Conservation (phyloP, 1,140 invertebrate species). For the Trichogramma pretiosum region DNA sequence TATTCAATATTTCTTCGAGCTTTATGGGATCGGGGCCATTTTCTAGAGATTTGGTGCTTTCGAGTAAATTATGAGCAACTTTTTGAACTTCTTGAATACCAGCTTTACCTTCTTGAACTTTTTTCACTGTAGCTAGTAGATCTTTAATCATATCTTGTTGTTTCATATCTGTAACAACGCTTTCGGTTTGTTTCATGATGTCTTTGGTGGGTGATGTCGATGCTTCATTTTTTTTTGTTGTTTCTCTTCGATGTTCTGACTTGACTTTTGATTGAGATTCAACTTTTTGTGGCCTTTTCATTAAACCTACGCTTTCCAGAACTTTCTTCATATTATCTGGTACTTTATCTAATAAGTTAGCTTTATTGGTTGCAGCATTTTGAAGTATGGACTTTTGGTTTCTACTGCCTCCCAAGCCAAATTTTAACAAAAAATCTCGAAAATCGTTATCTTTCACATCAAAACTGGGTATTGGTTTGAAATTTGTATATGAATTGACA, state of each 20-base stretch:
- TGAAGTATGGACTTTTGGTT: conserved; percentile 34
- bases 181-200: conserved; percentile 45
- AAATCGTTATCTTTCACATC: conserved; percentile 45
- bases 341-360: conserved; percentile 40
- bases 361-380: conserved; percentile 18
- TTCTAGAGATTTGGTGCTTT: conserved; percentile 31
- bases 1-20: conserved; percentile 38
- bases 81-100: conserved; percentile 31
- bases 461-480: conserved; percentile 50
- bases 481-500: conserved; percentile 46
- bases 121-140: conserved; percentile 41
- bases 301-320: conserved; percentile 46
- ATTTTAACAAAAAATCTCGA: conserved; percentile 48
- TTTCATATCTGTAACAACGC: conserved; percentile 23
- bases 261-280: conserved; percentile 9
- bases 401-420: conserved; percentile 42
- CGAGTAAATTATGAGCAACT: conserved; percentile 33
- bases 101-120: conserved; percentile 42
- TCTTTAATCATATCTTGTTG: conserved; percentile 42
- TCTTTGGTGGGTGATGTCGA: conserved; percentile 26
- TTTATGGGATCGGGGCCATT: conserved; percentile 42
- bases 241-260: not conserved
- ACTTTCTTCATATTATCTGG: conserved; percentile 45
- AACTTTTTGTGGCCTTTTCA: conserved; percentile 15
- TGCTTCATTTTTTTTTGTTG: not conserved